Evolutionary conservation across 2,888 invertebrate genomes (phyloP), one percentile per base, ranked within the genome.

Genomic region (Drosophila sordidula): DNA sequence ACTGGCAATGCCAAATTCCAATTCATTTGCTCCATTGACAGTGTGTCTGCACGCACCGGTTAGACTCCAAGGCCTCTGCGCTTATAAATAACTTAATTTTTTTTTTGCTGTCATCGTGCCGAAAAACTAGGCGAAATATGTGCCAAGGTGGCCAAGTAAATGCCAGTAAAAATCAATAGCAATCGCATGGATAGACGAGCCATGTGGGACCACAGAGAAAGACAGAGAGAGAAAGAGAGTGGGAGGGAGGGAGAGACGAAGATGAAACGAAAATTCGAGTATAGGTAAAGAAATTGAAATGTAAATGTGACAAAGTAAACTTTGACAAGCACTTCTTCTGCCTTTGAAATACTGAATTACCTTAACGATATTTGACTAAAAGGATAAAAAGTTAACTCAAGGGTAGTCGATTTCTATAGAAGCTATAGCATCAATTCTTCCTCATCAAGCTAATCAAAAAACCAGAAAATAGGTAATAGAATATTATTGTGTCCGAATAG

Each of bases 1-100:
- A 12, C 45, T 51, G 22, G 38, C 56, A 44, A 29, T 55, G 36
- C 39, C 44, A 14, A 66, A 64, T 64, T 55, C 55, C 58, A 79
- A 77, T 70, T 75, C 72, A 85, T 80, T 82, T 69, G 63, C 45
- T 73, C 78, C 73, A 83, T 83, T 82, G 73, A 83, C 77, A 75
- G 67, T 69, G 49, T 80, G 67, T 77, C 80, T 75, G 78, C 80
- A 83, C 78, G 83, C 83, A 80, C 68, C 55, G 63, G 54, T 54
- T 41, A 45, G 45, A 58, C 55, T 61, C 83, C 80, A 83, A 83
- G 86, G 86, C 45, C 86, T 55, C 56, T 44, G 46, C 49, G 66
- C 73, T 73, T 70, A 75, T 83, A 82, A 83, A 86, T 75, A 71
- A 83, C 73, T 75, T 70, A 68, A 78, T 62, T 82, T 79, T 62